Percentiles rank a stretch among this genome's conserved stretches.
phyloP scores from a whole-genome alignment of 2,113 vertebrate genomes.

The Plectropomus leopardus region DNA sequence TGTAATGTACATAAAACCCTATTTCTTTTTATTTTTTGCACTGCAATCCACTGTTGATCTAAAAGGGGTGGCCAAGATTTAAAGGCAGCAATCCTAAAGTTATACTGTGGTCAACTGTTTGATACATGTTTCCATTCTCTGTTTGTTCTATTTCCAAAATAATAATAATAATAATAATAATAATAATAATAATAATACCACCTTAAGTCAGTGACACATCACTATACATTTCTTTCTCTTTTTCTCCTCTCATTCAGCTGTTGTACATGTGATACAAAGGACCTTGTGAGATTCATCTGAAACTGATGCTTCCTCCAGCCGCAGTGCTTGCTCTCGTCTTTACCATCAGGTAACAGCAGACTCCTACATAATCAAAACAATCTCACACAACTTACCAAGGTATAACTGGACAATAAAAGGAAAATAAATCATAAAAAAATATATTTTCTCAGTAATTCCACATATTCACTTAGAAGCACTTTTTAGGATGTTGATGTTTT shows the following conservation, averaged over 20 bases:
- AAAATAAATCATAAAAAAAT: not conserved
- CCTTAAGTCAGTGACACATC: too few relatives aligned
- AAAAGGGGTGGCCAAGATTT: not conserved
- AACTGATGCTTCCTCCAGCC: constrained; percentile 66
- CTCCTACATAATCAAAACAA: not conserved
- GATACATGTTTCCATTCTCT: too few relatives aligned
- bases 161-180: too few relatives aligned
- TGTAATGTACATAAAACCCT: too few relatives aligned
- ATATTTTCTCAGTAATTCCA: not conserved
- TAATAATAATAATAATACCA: too few relatives aligned
- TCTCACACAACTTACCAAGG: not conserved
- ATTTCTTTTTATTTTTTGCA: not conserved
- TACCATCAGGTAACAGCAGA: constrained; percentile 62
- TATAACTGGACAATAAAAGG: too few relatives aligned
- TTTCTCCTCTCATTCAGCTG: constrained; percentile 39
- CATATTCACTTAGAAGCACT: too few relatives aligned
- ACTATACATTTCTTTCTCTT: not conserved
- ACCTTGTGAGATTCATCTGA: constrained; percentile 74
- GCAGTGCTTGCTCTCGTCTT: constrained; percentile 66
- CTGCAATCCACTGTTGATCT: not conserved
- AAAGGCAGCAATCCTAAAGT: too few relatives aligned
- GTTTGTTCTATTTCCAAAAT: too few relatives aligned
- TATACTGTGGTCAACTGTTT: too few relatives aligned
- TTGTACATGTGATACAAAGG: too few relatives aligned
- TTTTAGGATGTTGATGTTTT: too few relatives aligned